Evolutionary conservation across 92 coral and sea anemone species (phyloP).

Genomic region (Nematostella vectensis): DNA sequence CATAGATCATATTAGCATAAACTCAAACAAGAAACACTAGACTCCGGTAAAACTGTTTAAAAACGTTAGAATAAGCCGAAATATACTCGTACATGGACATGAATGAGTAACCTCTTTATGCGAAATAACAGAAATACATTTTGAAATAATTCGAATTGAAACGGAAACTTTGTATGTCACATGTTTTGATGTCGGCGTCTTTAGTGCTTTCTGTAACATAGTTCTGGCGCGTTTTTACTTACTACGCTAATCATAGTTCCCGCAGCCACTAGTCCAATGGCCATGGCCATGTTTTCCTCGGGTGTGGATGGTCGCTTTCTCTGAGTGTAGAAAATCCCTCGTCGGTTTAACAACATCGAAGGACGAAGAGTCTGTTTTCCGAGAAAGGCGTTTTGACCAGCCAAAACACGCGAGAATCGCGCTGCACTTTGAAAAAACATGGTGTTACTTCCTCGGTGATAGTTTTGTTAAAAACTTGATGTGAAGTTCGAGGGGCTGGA

Average conservation of each 20-base stretch:
- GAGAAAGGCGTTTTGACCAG: constrained; percentile 3
- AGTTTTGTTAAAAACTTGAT: neutral
- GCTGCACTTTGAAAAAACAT: constrained; percentile 17
- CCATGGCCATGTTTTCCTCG: constrained; percentile 38
- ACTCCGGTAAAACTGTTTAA: too few relatives aligned
- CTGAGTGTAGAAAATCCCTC: constrained; percentile 42
- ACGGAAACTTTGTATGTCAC: too few relatives aligned
- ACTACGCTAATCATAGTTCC: constrained; percentile 7
- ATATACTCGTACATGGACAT: too few relatives aligned
- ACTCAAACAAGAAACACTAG: too few relatives aligned
- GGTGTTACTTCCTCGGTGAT: neutral
- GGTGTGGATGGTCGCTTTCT: constrained; percentile 39
- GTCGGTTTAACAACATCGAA: constrained; percentile 1
- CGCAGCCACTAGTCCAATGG: constrained; percentile 36
- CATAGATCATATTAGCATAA: too few relatives aligned
- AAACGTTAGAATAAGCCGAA: too few relatives aligned
- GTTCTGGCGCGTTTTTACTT: neutral
- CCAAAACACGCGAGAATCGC: neutral
- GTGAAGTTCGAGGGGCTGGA: too few relatives aligned
- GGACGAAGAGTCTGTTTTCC: constrained; percentile 16
- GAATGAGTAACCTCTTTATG: too few relatives aligned
- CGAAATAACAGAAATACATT: too few relatives aligned
- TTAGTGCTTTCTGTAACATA: too few relatives aligned
- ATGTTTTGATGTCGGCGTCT: too few relatives aligned
- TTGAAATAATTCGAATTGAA: too few relatives aligned